Percentiles rank a stretch among this genome's conserved stretches.
These are phyloP conservation scores for Chrysemys picta DNA, from an alignment of 2,113 vertebrate species.

Conservation along the genomic window DNA sequence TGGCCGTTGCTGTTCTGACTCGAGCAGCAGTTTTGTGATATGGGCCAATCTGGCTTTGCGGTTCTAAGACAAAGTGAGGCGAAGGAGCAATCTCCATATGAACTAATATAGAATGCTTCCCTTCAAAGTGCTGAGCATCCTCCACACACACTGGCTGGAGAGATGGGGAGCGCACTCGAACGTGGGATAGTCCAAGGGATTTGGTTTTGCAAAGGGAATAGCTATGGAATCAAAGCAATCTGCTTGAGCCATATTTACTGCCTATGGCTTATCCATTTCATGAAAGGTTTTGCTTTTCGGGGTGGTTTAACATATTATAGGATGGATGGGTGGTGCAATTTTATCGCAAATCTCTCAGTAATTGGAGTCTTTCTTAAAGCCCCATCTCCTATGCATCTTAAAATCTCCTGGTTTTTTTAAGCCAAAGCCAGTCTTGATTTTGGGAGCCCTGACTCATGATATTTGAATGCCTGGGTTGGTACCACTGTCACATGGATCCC, in stretches of 20 bases:
- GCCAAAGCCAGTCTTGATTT: no score
- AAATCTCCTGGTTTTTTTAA: no score
- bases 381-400: no score
- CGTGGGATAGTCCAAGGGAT: neutral
- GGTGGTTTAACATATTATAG: neutral
- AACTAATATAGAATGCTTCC: neutral
- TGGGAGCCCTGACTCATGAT: no score
- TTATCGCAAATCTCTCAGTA: neutral
- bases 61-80: neutral
- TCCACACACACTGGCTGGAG: rapidly evolving
- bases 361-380: neutral
- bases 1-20: no score
- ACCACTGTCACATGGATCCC: neutral
- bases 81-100: neutral
- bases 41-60: neutral
- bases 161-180: neutral
- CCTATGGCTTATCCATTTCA: neutral
- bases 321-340: neutral
- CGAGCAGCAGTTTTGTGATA: rapidly evolving
- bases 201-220: neutral
- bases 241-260: neutral
- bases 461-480: no score
- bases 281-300: neutral
- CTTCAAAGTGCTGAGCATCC: neutral
- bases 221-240: neutral